phyloP scores from a whole-genome alignment of 1,140 invertebrate species.

The Sarcophaga bullata region DNA sequence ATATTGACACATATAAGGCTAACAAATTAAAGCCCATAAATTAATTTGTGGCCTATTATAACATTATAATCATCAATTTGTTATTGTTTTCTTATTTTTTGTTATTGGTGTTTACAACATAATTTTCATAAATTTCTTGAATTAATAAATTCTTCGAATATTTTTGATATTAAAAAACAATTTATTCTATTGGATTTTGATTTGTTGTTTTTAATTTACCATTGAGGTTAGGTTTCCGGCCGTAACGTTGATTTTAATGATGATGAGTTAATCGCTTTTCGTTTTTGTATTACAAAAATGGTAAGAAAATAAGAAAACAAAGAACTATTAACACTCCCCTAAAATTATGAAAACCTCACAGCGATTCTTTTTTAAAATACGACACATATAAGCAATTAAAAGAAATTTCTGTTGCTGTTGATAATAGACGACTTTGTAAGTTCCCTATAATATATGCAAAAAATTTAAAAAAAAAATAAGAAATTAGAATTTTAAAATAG shows the following conservation, averaged over 20 bases:
- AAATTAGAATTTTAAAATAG: too few species aligned
- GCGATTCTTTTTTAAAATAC: too few species aligned
- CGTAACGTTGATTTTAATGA: background rate
- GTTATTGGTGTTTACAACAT: background rate
- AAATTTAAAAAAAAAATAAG: too few species aligned
- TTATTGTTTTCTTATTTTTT: background rate
- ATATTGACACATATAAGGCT: background rate
- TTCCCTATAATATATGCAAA: too few species aligned
- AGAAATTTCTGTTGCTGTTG: too few species aligned
- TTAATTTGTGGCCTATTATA: background rate
- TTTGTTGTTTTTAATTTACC: background rate
- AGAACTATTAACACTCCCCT: background rate
- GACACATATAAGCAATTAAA: too few species aligned
- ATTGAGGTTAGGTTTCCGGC: conserved; percentile 16
- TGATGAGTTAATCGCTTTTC: background rate
- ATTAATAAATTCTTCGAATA: background rate
- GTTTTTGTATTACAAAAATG: background rate
- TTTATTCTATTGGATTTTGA: background rate
- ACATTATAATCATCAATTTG: background rate
- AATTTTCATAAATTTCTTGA: too few species aligned
- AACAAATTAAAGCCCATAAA: background rate
- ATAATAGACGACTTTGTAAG: too few species aligned
- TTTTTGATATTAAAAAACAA: background rate
- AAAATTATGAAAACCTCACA: background rate
- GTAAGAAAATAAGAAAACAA: background rate